Evolutionary conservation across 2,113 vertebrate genomes (phyloP), one percentile per base, ranked within the genome.

Genomic region (Syngnathus typhle): DNA sequence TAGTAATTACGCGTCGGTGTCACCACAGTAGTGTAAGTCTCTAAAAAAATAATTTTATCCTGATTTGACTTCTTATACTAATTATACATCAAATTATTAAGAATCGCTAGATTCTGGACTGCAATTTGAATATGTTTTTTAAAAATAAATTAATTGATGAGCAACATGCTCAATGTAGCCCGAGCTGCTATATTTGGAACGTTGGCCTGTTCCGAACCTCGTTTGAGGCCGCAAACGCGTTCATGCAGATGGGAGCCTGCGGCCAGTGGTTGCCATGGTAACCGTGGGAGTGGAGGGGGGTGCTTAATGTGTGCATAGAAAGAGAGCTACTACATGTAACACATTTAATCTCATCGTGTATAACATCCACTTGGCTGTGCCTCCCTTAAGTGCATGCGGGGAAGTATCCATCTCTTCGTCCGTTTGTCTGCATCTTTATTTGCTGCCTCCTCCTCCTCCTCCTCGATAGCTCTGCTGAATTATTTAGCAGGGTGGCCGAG

Each of bases 401-500:
- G 78, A 74, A 70, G 56, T 2, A 39, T 47, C 64, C 72, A 68
- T 70, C 66, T 55, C 18, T 46, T 39, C 74, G 39, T 73, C 70
- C 80, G 74, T 87, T 80, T 79, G 77, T 39, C 54, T 64, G 51
- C 67, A 51, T 75, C 78, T 71, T 38, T 68, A 65, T 70, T 47
- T 60, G 64, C 77, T 70, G 62, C 60, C 71, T 41, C 46, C 18
- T 63, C 43, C 65, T 60, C 74, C 8, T 65, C 70, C 81, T 85
- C 78, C 78, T 36, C 60, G 68, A 49, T 38, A 52, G 64, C 46
- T 70, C 80, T 70, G 69, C 84, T 90, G 83, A 88, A 89, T 89
- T 84, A 89, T 91, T 89, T 70, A 89, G 62, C 74, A 37, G n/a
- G 56, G 49, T 37, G 46, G 19, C 32, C 36, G 8, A 27, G 46